A percentile compares a stretch with the other conserved stretches of the same genome.
Evolutionary conservation across 2,113 vertebrate genomes (phyloP).

Genomic region (Bombycilla garrulus): DNA sequence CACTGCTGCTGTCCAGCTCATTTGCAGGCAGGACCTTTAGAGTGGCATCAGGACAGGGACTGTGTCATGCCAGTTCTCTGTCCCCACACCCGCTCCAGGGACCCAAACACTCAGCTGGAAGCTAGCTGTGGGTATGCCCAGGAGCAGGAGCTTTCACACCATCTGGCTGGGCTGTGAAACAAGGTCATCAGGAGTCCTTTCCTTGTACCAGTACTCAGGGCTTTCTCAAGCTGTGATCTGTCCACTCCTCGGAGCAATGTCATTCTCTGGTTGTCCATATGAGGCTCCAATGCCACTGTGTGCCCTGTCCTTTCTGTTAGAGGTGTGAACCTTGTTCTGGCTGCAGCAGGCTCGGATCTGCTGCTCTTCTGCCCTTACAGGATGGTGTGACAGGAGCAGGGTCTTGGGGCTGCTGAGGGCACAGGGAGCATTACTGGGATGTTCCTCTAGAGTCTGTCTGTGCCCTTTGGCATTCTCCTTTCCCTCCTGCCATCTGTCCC

Average conservation of each 20-base stretch:
- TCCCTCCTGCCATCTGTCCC: not conserved
- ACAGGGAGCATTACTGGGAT: not conserved
- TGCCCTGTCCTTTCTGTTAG: not conserved
- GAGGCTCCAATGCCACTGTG: not conserved
- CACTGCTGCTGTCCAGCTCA: not conserved
- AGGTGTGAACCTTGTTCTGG: not conserved
- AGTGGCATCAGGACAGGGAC: not conserved
- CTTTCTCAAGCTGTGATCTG: not conserved
- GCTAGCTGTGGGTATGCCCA: not conserved
- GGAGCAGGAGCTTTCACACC: not conserved
- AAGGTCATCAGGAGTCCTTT: not conserved
- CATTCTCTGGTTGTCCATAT: accelerated
- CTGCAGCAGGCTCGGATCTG: not conserved
- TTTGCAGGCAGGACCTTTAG: not conserved
- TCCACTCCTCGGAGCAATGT: not conserved
- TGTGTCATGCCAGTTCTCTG: not conserved
- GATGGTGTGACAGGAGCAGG: not conserved
- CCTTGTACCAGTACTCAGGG: not conserved
- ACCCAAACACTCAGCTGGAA: not conserved
- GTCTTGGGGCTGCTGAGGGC: not conserved
- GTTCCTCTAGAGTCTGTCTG: not conserved
- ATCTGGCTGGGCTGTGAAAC: not conserved
- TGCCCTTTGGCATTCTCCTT: not conserved
- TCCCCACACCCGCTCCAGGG: not conserved
- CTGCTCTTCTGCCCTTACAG: not conserved